These are phyloP conservation scores for Plectrocnemia conspersa DNA, from an alignment of 1,140 invertebrate species.

Conservation along the genomic window DNA sequence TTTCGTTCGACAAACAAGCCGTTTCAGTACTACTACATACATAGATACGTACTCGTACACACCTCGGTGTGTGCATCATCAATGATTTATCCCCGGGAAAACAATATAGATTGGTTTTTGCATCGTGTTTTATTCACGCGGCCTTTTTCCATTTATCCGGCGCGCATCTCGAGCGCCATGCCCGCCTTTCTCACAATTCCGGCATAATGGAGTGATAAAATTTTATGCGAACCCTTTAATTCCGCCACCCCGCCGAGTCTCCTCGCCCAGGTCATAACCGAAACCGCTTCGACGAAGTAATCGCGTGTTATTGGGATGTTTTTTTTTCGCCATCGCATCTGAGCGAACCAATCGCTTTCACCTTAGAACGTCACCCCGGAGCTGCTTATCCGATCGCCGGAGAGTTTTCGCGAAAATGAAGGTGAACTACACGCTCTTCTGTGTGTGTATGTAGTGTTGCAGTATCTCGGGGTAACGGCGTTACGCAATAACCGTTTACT, in stretches of 20 bases:
- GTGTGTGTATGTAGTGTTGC: too few species aligned
- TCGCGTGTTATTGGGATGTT: background rate
- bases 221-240: slow-evolving; percentile 22
- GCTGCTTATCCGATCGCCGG: slow-evolving; percentile 13
- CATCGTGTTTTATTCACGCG: too few species aligned
- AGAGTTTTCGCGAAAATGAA: slow-evolving; percentile 13
- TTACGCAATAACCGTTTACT: slow-evolving; percentile 20
- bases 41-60: background rate
- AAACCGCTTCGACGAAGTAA: background rate
- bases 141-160: too few species aligned
- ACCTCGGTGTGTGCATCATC: too few species aligned
- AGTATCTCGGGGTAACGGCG: slow-evolving; percentile 9
- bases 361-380: background rate
- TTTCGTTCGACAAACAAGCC: too few species aligned
- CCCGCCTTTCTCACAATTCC: slow-evolving; percentile 15
- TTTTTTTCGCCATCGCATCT: background rate
- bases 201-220: slow-evolving; percentile 23
- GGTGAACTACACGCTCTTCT: slow-evolving; percentile 13
- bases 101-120: too few species aligned
- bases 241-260: background rate
- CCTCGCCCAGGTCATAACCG: background rate
- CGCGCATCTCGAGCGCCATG: background rate
- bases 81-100: too few species aligned
- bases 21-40: background rate
- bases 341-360: background rate